Base-by-base conservation (phyloP, 2,113 vertebrate species). In the Hymenochirus boettgeri region DNA sequence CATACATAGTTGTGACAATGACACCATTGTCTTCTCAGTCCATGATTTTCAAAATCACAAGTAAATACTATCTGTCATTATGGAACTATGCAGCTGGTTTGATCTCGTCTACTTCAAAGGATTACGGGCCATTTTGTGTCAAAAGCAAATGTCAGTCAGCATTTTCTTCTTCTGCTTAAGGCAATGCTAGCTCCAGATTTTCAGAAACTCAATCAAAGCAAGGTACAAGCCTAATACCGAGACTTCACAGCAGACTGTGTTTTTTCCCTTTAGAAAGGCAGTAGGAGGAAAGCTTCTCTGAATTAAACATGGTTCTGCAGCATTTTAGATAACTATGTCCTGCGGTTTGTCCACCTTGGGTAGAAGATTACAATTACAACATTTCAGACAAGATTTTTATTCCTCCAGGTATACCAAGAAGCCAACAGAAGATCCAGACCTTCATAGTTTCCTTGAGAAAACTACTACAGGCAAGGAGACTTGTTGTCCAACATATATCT, bases 151-250 rank as follows among this genome's bases (percentile, higher is more conserved):
- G 17, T 42, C 13, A 42, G 39, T 42, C 17, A 42, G 39, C 39
- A 42, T n/a, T 42, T 42, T 42, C 39, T 42, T 42, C 39, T 15
- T 42, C 39, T 42, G 39, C 39, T 42, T 17, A 42, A 42, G 39
- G 39, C 39, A 42, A 15, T 42, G 39, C 39, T n/a, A 42, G 39
- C 3, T 42, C 17, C 17, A 42, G 39, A 42, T 7, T 42, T 42
- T 12, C 13, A 42, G 39, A 6, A 42, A 42, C 39, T 6, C 39
- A 42, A 15, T 42, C 39, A 42, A 42, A 42, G n/a, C 6, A n/a
- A 42, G 39, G 39, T 15, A 6, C 39, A 42, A 42, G 39, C 39
- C 11, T 5, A 2, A 42, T 4, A 42, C 29, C 29, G 10, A 10
- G 29, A 31, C 5, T 10, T 31, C 10, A 10, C 29, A 31, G 5